Evolutionary conservation across 2,888 invertebrate species (phyloP), one percentile per base, ranked within the genome.

Genomic region (Caenorhabditis sp.): DNA sequence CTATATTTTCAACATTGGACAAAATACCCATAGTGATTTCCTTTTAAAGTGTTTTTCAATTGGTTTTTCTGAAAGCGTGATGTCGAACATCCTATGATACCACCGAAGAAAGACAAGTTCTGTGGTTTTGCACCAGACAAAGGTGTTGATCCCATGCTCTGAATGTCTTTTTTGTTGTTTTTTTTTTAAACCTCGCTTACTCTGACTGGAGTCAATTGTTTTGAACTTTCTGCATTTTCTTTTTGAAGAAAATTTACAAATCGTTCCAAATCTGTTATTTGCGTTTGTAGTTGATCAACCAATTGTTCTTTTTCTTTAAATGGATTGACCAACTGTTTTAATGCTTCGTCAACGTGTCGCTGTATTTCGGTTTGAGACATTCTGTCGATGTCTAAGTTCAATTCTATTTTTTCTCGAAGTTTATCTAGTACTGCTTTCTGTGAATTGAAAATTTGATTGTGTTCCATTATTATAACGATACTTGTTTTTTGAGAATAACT

Each of bases 271-370:
- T 99, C 99, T 53, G 95, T 95, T 69, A 99, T 96, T 93, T 99
- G 98, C 0, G 97, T 96, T 93, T 98, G 97, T 22, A 99, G 93
- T 92, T 99, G 98, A 56, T 94, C 94, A 22, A 99, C 97, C 20
- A 99, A 94, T 92, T 98, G 97, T 91, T 98, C 98, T 92, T 98
- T 98, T 93, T 98, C 96, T 92, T 96, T 95, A 82, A 97, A 94
- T 18, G 96, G 96, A 89, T 96, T 97, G 22, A 98, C 95, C 91
- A 98, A 95, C 93, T 96, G 96, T 82, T 95, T 95, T 67, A 97
- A 95, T 0, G 97, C 97, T 91, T 95, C 95, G 92, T 97, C 96
- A 28, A 97, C 96, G 92, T 97, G 96, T 92, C 95, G 95, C 88
- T 95, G 94, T 50, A 97, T 93, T 91, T 97, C 96, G 74, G 96